Base-by-base conservation (phyloP, 30 jellyfish, hydroid and myxozoan species). In the Aurelia aurita region DNA sequence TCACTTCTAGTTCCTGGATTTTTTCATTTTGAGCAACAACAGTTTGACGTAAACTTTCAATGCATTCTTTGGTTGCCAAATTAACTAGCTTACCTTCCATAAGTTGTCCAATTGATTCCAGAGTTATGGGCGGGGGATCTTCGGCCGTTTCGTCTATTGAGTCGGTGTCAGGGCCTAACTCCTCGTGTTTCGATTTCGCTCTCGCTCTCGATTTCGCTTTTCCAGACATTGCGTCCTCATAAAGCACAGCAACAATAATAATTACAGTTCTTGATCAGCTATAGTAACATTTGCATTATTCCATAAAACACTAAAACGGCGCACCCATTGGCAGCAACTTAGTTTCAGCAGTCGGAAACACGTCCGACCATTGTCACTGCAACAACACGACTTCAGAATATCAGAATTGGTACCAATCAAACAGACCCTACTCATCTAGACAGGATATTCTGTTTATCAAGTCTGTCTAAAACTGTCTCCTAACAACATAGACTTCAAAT, bases 51-150 rank as follows among this genome's bases (percentile, higher is more conserved):
- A 63, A 46, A 20, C 45, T 28, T 2, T 22, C 35, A 46, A 63
- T 63, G 45, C 75, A 63, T 28, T 63, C 75, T 63, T 63, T 63
- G 45, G 75, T 63, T 22, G 75, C 75, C 45, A 63, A 22, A 28
- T 63, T 20, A 1, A 5, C 44, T 1, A 32, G 2, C 44, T 32
- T 63, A 29, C 75, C 66, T 54, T 54, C 72, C 13, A 59, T 59
- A 29, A 20, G 2, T 59, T 59, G 72, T 59, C 72, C 72, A 59
- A 59, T 59, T 29, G 72, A 15, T 59, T 59, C 72, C 1, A 59
- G 72, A 59, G 72, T 59, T 59, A 59, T 2, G 72, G 72, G 72
- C 26, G 72, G 72, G 31, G 72, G 6, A 3, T 59, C 26, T 59
- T 59, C 72, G 6, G 31, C 35, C 72, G 31, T 20, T 59, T 29